Base-by-base conservation (phyloP, 1,140 invertebrate genomes). In the Brachionus sp. region DNA sequence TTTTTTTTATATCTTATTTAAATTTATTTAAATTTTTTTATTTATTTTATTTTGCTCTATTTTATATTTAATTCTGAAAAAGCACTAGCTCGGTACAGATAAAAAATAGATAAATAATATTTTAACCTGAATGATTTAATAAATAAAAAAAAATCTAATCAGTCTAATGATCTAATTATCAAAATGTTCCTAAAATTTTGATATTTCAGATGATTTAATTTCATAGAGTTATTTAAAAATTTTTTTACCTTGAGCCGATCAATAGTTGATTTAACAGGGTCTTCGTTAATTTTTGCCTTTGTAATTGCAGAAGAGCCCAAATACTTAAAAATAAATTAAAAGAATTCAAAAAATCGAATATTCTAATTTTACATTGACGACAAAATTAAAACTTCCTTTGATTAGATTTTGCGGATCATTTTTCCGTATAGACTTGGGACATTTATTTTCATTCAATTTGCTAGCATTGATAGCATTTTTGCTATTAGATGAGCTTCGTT, bases 381-480 rank as follows among this genome's bases (percentile, higher is more conserved):
- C 50, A 44, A 62, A 66, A 80, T 80, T 80, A 44, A 37, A 62
- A 25, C 46, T 62, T 25, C 35, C 35, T 66, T 80, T 80, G 1
- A 80, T 80, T 25, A 80, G 25, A 80, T 62, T 80, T 80, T 80
- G 77, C 6, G 77, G 50, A 16, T 80, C 77, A 80, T 80, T 80
- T 39, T 80, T 57, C 77, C 77, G 62, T 5, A 66, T 66, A 29
- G 35, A 4, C 33, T 80, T 80, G 10, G 77, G 77, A 39, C 33
- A 23, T 50, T 33, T 23, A 5, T 35, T 46, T 46, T 46, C 19
- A 39, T 75, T 70, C 9, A 13, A 39, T 70, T 39, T 57, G 6
- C 1, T 39, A 70, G 9, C 39, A 7, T 70, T n/a, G n/a, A 39
- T n/a, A 19, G 29, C 4, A 39, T 19, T 70, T 37, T 37, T 19